Evolutionary conservation across 2,113 vertebrate genomes (phyloP), one percentile per base, ranked within the genome.

Genomic region (Himantopus leucocephalus): DNA sequence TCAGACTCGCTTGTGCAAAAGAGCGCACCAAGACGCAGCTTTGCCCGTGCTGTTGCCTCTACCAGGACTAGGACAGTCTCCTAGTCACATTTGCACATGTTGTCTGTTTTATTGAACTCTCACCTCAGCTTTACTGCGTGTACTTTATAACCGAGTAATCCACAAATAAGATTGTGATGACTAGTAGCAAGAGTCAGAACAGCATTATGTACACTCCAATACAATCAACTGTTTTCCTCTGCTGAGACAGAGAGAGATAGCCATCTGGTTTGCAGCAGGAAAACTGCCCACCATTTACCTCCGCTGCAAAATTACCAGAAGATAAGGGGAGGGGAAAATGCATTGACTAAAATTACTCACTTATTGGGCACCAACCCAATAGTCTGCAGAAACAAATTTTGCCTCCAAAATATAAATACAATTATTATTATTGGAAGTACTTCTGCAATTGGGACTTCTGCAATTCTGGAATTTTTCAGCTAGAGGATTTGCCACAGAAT

Each of bases 221-320:
- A 48, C 24, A 35, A 90, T 43, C 71, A 83, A 70, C 78, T 15
- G 27, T 27, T 94, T 76, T 59, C 47, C 22, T 84, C 58, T 85
- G 82, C 72, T 34, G 58, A 88, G 50, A 53, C 30, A 14, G 9
- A 52, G 45, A 88, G 45, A 88, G 78, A 88, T 5, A 71, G 82
- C n/a, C 72, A 92, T 66, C 88, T 90, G 59, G 32, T 77, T 85
- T 79, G 68, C 67, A 94, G 59, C 85, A 86, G 50, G 55, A 71
- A 66, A 89, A 92, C 85, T 83, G 72, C 68, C 79, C 63, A 70
- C 67, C 35, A 62, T 64, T 90, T 83, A 92, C 88, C 82, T 85
- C 82, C 43, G 22, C 88, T 94, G 67, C 88, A 97, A 92, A 96
- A 83, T 50, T 66, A 88, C 85, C 82, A 74, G 56, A 58, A 94